Conservation (phyloP, 1,140 invertebrate species). For the Euura saliciscinereae region DNA sequence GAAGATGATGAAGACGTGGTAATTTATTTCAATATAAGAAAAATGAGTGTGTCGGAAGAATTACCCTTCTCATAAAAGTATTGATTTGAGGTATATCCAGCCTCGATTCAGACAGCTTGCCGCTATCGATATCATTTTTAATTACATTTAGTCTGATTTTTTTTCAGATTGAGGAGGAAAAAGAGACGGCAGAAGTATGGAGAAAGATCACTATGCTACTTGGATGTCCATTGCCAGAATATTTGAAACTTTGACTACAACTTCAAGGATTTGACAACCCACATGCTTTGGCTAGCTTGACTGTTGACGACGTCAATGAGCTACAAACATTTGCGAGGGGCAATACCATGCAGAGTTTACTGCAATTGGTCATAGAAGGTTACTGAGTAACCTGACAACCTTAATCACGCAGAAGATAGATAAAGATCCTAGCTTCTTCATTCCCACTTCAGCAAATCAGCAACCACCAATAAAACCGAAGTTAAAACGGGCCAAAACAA, state of each 20-base stretch:
- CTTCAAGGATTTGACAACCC: background rate
- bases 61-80: background rate
- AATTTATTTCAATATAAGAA: background rate
- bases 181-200: background rate
- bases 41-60: background rate
- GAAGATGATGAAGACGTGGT: background rate
- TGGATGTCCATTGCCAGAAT: background rate
- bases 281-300: background rate
- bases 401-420: background rate
- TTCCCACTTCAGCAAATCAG: background rate
- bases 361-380: background rate
- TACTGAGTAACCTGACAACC: background rate
- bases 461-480: background rate
- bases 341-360: background rate
- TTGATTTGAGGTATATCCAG: background rate
- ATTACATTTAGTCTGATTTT: background rate
- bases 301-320: background rate
- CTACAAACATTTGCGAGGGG: background rate
- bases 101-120: background rate
- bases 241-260: background rate
- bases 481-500: background rate
- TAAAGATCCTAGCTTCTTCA: background rate
- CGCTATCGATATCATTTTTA: background rate
- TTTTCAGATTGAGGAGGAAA: background rate
- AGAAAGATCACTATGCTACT: background rate